Evolutionary conservation across 2,888 invertebrate species (phyloP).

Genomic region (Chrysina gloriosa): DNA sequence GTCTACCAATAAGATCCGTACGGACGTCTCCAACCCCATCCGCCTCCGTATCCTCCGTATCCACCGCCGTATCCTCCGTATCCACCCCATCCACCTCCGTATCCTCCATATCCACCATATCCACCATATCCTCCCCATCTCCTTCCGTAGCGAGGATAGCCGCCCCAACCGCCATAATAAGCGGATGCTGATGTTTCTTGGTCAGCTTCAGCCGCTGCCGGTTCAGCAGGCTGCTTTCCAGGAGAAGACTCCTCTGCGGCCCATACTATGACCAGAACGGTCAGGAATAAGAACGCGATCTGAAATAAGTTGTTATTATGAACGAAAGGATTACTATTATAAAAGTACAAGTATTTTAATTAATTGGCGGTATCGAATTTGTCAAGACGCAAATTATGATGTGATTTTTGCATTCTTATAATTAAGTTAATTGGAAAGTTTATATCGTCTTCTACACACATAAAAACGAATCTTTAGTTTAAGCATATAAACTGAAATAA

Average conservation of each 20-base stretch:
- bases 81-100: conserved; percentile 46
- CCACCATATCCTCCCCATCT: conserved; percentile 51
- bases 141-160: conserved; percentile 41
- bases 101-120: conserved; percentile 56
- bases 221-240: conserved; percentile 1
- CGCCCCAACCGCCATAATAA: conserved; percentile 32
- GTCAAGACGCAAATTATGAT: too few species aligned
- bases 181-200: conserved; percentile 21
- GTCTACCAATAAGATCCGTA: conserved; percentile 24
- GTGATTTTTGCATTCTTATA: too few species aligned
- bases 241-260: conserved; percentile 17
- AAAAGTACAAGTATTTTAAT: too few species aligned
- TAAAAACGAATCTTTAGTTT: too few species aligned
- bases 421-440: too few species aligned
- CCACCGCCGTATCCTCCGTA: conserved; percentile 20
- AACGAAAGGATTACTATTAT: too few species aligned
- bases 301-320: neutral
- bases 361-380: too few species aligned
- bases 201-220: conserved; percentile 15
- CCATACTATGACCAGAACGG: conserved; percentile 1
- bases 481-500: too few species aligned
- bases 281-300: conserved; percentile 20
- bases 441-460: too few species aligned
- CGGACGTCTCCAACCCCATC: conserved; percentile 28
- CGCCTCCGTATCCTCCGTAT: neutral